These are phyloP conservation scores for Drosophila rufa DNA, from an alignment of 1,140 invertebrate species.

Conservation along the genomic window DNA sequence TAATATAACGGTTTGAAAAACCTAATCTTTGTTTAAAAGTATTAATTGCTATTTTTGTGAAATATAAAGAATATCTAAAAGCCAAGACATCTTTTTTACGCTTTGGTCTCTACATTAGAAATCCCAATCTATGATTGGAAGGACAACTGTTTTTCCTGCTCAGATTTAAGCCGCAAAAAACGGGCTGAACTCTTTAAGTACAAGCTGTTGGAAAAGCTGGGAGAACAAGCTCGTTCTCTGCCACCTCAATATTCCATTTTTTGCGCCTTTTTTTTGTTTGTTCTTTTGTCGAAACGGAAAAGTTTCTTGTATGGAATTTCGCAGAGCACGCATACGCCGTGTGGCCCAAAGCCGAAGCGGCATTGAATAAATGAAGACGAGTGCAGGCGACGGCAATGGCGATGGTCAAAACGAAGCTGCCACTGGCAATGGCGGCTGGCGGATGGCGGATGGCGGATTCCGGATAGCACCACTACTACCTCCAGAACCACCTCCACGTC, in stretches of 20 bases:
- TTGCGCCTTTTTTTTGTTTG: constrained; percentile 9
- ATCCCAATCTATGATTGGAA: not conserved
- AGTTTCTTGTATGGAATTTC: constrained; percentile 61
- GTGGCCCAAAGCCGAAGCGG: constrained; percentile 56
- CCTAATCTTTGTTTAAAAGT: not conserved
- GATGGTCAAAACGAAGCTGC: constrained; percentile 53
- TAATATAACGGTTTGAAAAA: too few relatives aligned
- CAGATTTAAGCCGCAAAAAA: constrained; percentile 14
- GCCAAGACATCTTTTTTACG: not conserved
- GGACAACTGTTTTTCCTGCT: not conserved
- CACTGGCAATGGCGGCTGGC: constrained; percentile 43
- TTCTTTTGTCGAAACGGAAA: constrained; percentile 38
- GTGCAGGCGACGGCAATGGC: constrained; percentile 53
- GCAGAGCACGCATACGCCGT: constrained; percentile 73
- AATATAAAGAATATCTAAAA: not conserved
- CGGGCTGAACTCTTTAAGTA: constrained; percentile 15
- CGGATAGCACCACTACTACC: constrained; percentile 1
- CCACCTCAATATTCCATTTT: constrained; percentile 32
- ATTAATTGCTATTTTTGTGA: not conserved
- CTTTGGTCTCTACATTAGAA: constrained; percentile 5
- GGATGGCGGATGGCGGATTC: constrained; percentile 23
- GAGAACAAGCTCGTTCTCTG: constrained; percentile 14
- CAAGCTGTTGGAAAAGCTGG: constrained; percentile 20
- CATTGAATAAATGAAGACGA: constrained; percentile 79
- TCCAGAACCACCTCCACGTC: constrained; percentile 50